Evolutionary conservation across 2,888 invertebrate genomes (phyloP).

Genomic region (Catocala nupta): DNA sequence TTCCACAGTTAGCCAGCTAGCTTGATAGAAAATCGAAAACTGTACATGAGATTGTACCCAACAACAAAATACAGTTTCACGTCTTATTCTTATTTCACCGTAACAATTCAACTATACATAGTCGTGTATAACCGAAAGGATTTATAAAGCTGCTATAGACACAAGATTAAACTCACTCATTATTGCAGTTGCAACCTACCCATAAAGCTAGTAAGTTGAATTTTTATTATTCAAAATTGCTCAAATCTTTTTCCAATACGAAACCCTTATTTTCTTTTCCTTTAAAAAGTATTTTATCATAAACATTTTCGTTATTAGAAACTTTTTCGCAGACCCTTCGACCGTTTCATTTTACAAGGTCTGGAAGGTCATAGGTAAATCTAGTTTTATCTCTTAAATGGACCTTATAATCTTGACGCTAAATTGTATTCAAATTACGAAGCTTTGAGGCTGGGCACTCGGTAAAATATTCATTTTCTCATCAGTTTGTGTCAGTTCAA

Average conservation of each 20-base stretch:
- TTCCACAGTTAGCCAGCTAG: too few species aligned
- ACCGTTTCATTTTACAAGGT: slow-evolving; percentile 4
- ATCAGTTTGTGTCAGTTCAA: slow-evolving; percentile 31
- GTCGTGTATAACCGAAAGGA: too few species aligned
- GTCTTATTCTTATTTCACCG: too few species aligned
- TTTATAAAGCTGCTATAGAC: too few species aligned
- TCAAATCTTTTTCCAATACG: neutral
- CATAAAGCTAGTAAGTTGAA: too few species aligned
- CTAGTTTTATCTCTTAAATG: slow-evolving; percentile 18
- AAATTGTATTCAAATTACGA: slow-evolving; percentile 36
- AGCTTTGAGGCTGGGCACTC: slow-evolving; percentile 22
- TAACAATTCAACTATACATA: too few species aligned
- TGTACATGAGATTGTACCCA: too few species aligned
- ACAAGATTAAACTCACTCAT: too few species aligned
- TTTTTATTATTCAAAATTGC: too few species aligned
- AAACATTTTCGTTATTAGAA: slow-evolving; percentile 9
- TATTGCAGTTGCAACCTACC: too few species aligned
- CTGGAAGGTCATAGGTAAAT: slow-evolving; percentile 6
- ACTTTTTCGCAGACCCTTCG: slow-evolving; percentile 4
- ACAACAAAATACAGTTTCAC: too few species aligned
- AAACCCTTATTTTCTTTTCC: neutral
- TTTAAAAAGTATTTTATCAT: neutral
- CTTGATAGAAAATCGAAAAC: too few species aligned
- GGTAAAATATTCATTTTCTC: slow-evolving; percentile 43
- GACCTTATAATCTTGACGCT: slow-evolving; percentile 14